These are phyloP conservation scores for Mycetomoellerius zeteki DNA, from an alignment of 1,140 invertebrate genomes.

Conservation along the genomic window DNA sequence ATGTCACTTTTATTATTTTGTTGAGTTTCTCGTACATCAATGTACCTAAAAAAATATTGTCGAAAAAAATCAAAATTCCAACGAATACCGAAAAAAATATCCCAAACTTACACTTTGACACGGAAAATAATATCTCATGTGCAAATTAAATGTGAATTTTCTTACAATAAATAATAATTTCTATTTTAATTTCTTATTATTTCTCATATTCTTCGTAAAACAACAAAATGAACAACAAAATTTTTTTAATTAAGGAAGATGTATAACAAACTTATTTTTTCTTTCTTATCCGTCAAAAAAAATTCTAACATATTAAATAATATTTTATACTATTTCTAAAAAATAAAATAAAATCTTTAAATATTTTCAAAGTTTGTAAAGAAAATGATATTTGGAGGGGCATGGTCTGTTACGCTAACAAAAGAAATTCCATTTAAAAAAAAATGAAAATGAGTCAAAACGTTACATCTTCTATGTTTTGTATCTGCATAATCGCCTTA, in stretches of 20 bases:
- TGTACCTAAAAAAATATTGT: not conserved
- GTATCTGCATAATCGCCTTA: constrained; percentile 7
- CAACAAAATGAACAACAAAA: too few relatives aligned
- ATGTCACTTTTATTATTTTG: not conserved
- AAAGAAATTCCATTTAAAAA: not conserved
- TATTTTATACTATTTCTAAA: not conserved
- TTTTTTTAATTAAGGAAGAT: not conserved
- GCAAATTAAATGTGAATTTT: not conserved
- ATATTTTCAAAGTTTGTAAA: not conserved
- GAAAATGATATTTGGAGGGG: not conserved
- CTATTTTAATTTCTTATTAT: not conserved
- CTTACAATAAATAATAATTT: not conserved
- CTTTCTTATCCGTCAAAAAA: not conserved
- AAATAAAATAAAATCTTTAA: not conserved
- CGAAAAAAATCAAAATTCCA: not conserved
- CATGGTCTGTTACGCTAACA: not conserved
- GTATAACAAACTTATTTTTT: not conserved
- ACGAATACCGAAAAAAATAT: not conserved
- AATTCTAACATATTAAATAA: not conserved
- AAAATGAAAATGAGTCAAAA: not conserved
- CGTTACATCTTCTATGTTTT: not conserved
- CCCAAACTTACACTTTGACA: not conserved
- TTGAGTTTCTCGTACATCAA: not conserved
- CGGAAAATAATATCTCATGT: not conserved
- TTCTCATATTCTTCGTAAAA: not conserved